Conservation (phyloP, 2,888 invertebrate species). For the Patella caerulea region DNA sequence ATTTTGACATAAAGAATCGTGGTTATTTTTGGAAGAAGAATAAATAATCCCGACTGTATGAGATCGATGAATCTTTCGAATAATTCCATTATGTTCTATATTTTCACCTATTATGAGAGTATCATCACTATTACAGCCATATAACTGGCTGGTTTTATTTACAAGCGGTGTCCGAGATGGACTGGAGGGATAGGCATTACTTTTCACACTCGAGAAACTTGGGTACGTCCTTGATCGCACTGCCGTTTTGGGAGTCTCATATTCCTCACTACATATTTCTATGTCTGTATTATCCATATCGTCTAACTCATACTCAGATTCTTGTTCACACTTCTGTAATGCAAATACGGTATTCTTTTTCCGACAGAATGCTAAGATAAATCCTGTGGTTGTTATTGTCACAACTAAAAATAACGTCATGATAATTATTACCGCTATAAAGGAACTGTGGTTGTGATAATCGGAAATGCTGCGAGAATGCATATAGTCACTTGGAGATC, state of each 20-base stretch:
- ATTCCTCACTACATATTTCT: conserved; percentile 45
- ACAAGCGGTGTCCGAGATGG: conserved; percentile 5
- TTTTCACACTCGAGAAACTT: conserved; percentile 15
- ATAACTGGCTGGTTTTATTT: not conserved
- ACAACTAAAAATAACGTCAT: conserved; percentile 63
- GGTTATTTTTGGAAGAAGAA: not conserved
- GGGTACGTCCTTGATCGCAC: conserved; percentile 41
- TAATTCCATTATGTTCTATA: not conserved
- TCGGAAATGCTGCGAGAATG: conserved; percentile 6
- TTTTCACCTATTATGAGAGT: conserved; percentile 1
- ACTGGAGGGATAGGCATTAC: conserved; percentile 3
- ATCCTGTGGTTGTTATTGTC: conserved; percentile 58
- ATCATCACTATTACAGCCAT: conserved; percentile 13
- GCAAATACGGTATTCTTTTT: conserved; percentile 68
- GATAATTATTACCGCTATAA: conserved; percentile 54
- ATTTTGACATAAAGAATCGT: not conserved
- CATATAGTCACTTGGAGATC: not conserved
- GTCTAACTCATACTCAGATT: conserved; percentile 61
- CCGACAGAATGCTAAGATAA: conserved; percentile 64
- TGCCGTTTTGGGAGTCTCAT: conserved; percentile 13
- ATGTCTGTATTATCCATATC: conserved; percentile 55
- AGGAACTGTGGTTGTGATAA: conserved; percentile 34
- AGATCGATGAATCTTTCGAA: conserved; percentile 2
- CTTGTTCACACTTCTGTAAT: conserved; percentile 60
- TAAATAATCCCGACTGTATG: not conserved